A percentile compares a stretch with the other conserved stretches of the same genome.
Evolutionary conservation across 2,113 vertebrate species (phyloP).

Genomic region (Sylvietta virens): DNA sequence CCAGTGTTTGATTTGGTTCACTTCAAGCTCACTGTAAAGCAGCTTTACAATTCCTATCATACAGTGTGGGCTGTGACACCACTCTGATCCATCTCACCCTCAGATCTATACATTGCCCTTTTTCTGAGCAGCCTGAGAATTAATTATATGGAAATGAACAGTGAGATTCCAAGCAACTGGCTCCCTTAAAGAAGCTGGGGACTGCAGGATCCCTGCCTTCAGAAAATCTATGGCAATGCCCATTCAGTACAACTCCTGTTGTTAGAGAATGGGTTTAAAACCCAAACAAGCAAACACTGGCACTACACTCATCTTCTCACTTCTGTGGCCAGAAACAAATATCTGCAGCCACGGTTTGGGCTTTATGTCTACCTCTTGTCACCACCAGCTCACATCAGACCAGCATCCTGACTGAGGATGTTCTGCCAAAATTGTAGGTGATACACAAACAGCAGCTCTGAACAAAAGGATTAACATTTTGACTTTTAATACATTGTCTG

Average conservation of each 20-base stretch:
- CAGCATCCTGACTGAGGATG: background rate
- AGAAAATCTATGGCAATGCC: background rate
- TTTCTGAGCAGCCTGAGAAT: conserved; percentile 1
- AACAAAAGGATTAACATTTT: background rate
- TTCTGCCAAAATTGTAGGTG: background rate
- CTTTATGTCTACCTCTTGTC: background rate
- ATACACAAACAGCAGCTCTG: background rate
- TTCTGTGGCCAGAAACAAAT: background rate
- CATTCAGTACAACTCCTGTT: background rate
- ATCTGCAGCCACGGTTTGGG: accelerated
- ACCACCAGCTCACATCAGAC: background rate
- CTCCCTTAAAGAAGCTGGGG: background rate
- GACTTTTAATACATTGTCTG: background rate
- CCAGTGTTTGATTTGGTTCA: background rate
- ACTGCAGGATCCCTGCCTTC: background rate
- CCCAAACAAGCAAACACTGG: background rate
- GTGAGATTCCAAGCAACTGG: background rate
- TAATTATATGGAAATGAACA: conserved; percentile 18
- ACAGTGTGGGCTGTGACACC: background rate
- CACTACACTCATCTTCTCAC: background rate
- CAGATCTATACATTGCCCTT: background rate
- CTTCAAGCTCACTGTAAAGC: conserved; percentile 14
- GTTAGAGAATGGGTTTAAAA: background rate
- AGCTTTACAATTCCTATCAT: background rate
- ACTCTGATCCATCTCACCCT: conserved; percentile 24